Conservation (phyloP, 1,140 invertebrate genomes). For the Leptinotarsa defecta region DNA sequence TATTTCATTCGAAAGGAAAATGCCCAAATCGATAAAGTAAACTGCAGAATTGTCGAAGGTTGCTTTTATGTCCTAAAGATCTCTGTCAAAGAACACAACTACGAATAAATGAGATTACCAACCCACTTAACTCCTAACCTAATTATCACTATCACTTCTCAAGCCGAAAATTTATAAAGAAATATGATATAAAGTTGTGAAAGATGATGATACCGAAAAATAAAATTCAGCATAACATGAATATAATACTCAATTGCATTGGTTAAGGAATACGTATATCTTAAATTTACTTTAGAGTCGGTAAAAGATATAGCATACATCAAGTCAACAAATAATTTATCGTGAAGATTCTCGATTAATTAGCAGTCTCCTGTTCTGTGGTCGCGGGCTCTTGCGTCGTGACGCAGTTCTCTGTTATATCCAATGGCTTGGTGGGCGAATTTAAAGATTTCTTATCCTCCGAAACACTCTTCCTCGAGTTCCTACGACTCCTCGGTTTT, state of each 20-base stretch:
- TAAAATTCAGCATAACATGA: constrained; percentile 25
- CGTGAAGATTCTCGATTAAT: not conserved
- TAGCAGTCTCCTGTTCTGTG: constrained; percentile 7
- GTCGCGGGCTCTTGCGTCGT: not conserved
- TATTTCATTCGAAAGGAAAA: no score
- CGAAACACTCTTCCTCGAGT: constrained; percentile 48
- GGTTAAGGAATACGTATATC: constrained; percentile 9
- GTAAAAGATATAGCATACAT: not conserved
- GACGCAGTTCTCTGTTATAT: not conserved
- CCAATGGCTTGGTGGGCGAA: not conserved
- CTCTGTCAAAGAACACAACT: no score
- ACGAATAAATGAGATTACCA: no score
- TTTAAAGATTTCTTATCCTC: constrained; percentile 40
- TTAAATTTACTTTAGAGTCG: not conserved
- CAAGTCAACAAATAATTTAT: constrained; percentile 1
- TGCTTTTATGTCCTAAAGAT: no score
- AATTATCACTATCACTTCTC: no score
- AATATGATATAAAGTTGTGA: not conserved
- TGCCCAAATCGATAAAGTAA: no score
- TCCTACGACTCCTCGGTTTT: constrained; percentile 42
- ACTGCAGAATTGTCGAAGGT: no score
- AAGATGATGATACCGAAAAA: constrained; percentile 8
- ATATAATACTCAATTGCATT: constrained; percentile 28
- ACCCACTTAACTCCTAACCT: no score
- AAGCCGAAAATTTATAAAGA: not conserved